phyloP scores from a whole-genome alignment of 1,140 invertebrate genomes.

The Limonius californicus region DNA sequence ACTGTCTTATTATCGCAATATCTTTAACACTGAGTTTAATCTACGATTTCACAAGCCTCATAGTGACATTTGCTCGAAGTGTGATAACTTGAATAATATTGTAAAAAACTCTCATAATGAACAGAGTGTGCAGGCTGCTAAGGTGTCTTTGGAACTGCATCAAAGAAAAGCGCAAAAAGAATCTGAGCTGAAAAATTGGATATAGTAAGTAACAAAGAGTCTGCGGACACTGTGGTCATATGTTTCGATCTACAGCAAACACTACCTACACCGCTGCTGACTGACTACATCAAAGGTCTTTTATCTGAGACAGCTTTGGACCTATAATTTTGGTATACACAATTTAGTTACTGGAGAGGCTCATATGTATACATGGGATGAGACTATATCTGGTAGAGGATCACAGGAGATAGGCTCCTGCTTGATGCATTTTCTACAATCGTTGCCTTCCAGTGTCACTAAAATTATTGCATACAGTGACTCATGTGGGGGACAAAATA shows the following conservation, averaged over 20 bases:
- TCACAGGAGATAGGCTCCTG: constrained; percentile 21
- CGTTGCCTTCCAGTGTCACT: constrained; percentile 13
- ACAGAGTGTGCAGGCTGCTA: neutral
- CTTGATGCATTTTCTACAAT: constrained; percentile 5
- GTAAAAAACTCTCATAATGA: neutral
- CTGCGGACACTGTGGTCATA: neutral
- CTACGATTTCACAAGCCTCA: constrained; percentile 19
- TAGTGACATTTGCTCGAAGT: constrained; percentile 15
- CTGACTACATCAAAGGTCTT: neutral
- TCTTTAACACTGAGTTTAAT: constrained; percentile 20
- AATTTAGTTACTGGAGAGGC: constrained; percentile 16
- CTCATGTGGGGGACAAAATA: constrained; percentile 27
- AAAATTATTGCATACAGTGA: neutral
- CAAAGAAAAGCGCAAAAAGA: neutral
- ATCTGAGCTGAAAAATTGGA: neutral
- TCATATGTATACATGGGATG: constrained; percentile 24
- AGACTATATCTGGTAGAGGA: constrained; percentile 22
- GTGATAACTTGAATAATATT: neutral
- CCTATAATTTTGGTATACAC: constrained; percentile 22
- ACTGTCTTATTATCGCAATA: constrained; percentile 11
- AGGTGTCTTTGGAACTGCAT: neutral
- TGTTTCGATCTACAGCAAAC: neutral
- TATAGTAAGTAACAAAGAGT: neutral
- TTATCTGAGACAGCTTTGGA: neutral
- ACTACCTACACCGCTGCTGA: neutral